Conservation (phyloP, 2,113 vertebrate genomes). For the Onychorhynchus coronatus region DNA sequence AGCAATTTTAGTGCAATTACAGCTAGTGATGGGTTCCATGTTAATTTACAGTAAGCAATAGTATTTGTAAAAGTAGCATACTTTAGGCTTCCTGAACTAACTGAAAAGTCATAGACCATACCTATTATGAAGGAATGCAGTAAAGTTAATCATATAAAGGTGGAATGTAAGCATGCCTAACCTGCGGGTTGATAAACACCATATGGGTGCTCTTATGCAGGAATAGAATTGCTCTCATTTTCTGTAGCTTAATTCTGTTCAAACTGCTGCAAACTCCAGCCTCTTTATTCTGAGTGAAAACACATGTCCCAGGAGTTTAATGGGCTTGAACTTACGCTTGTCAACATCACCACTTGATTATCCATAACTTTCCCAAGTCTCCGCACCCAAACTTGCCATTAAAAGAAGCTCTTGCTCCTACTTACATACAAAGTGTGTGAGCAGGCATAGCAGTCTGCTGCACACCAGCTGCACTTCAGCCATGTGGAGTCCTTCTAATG, state of each 20-base stretch:
- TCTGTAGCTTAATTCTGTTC: constrained; percentile 52
- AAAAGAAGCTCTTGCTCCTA: background rate
- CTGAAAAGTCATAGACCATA: background rate
- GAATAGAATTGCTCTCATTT: constrained; percentile 46
- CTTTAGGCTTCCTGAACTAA: background rate
- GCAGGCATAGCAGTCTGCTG: background rate
- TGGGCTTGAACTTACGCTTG: background rate
- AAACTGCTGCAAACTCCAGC: constrained; percentile 46
- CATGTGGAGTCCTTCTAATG: background rate
- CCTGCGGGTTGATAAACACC: constrained; percentile 3
- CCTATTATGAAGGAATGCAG: background rate
- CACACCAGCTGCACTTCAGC: background rate
- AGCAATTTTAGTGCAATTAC: background rate
- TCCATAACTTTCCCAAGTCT: background rate
- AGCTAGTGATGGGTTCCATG: background rate
- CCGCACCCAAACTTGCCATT: background rate
- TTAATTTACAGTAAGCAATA: background rate
- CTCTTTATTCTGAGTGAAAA: constrained; percentile 52
- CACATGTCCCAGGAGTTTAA: constrained; percentile 43
- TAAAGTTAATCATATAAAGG: constrained; percentile 49
- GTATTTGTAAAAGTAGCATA: background rate
- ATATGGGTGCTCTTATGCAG: constrained; percentile 23
- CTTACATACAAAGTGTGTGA: background rate
- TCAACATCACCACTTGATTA: constrained; percentile 39
- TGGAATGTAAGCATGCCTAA: constrained; percentile 12